Conservation (phyloP, 2,888 invertebrate genomes). For the Dicyrtomina minuta region DNA sequence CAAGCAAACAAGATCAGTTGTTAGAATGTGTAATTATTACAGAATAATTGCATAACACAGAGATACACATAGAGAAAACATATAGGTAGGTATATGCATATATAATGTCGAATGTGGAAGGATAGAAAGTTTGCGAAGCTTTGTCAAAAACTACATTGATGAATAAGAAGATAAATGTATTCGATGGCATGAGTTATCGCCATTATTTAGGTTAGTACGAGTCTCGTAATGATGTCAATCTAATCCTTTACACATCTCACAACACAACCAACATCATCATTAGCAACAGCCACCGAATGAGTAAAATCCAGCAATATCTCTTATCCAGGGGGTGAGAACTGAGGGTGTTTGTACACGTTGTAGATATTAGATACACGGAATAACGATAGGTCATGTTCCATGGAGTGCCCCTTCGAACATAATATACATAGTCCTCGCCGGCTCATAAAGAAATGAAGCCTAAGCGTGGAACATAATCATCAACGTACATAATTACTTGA, state of each 20-base stretch:
- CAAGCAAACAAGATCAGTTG: no score
- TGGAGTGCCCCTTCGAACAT: no score
- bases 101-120: no score
- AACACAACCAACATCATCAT: conserved; percentile 20
- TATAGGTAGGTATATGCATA: no score
- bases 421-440: no score
- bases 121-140: conserved; percentile 21
- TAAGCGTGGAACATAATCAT: no score
- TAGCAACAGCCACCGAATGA: conserved; percentile 12
- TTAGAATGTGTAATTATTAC: no score
- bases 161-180: conserved; percentile 45
- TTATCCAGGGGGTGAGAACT: not conserved
- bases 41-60: no score
- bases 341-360: not conserved
- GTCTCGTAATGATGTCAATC: conserved; percentile 51
- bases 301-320: not conserved
- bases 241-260: conserved; percentile 38
- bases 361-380: not conserved
- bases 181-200: conserved; percentile 49
- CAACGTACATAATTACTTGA: no score
- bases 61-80: no score
- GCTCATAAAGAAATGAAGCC: no score
- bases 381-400: no score
- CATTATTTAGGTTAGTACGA: conserved; percentile 42
- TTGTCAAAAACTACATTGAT: not conserved